Evolutionary conservation across 2,888 invertebrate species (phyloP).

Genomic region (Chrysolina haemoptera): DNA sequence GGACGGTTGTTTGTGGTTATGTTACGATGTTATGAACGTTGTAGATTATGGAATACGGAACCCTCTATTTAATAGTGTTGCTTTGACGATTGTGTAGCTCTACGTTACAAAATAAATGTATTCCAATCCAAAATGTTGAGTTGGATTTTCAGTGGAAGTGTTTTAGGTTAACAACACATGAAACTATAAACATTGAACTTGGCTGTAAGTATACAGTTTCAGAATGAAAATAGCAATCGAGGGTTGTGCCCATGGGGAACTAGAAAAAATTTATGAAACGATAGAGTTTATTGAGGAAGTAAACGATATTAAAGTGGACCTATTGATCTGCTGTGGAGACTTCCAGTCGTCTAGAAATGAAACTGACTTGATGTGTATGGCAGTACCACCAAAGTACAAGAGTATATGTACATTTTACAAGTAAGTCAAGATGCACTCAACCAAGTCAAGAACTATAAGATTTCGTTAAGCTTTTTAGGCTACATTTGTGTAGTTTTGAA

Average conservation of each 20-base stretch:
- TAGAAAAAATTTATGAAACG: constrained; percentile 95
- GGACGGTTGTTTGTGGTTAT: too few relatives aligned
- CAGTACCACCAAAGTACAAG: constrained; percentile 93
- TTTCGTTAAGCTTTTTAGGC: too few relatives aligned
- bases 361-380: constrained; percentile 93
- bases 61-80: too few relatives aligned
- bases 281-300: constrained; percentile 82
- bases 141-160: neutral
- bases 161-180: neutral
- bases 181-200: neutral
- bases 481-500: too few relatives aligned
- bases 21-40: too few relatives aligned
- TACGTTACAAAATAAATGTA: too few relatives aligned
- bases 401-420: constrained; percentile 94
- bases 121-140: too few relatives aligned
- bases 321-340: constrained; percentile 97
- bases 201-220: neutral
- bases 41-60: too few relatives aligned
- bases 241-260: constrained; percentile 98
- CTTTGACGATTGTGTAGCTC: too few relatives aligned
- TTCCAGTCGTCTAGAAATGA: constrained; percentile 96
- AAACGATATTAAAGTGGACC: constrained; percentile 85
- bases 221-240: constrained; percentile 93
- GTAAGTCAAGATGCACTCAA: constrained; percentile 72
- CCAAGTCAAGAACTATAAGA: too few relatives aligned